Conservation (phyloP, 2,888 invertebrate genomes). For the Notodonta dromedarius region DNA sequence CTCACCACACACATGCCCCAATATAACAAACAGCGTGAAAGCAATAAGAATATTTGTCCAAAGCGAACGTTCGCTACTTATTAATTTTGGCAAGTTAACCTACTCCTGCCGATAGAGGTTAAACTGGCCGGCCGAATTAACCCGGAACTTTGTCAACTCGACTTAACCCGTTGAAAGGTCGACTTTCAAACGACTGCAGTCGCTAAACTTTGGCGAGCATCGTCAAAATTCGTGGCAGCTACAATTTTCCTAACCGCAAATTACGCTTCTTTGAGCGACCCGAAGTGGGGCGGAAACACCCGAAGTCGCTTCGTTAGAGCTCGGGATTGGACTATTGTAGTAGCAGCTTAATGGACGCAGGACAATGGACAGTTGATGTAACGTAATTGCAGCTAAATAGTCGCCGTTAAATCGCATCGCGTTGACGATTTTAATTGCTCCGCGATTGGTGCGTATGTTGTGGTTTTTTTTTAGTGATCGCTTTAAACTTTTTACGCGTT, state of each 20-base stretch:
- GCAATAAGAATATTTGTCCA: conserved; percentile 3
- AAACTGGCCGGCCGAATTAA: conserved; percentile 55
- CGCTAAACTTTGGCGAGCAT: conserved; percentile 55
- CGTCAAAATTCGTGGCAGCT: conserved; percentile 66
- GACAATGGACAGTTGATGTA: conserved; percentile 78
- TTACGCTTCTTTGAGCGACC: conserved; percentile 76
- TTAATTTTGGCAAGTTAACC: conserved; percentile 39
- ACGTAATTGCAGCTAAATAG: conserved; percentile 79
- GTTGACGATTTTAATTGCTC: conserved; percentile 65
- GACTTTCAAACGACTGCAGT: conserved; percentile 67
- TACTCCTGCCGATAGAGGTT: conserved; percentile 50
- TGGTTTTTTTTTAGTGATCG: conserved; percentile 57
- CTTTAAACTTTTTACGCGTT: conserved; percentile 67
- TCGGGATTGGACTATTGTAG: conserved; percentile 77
- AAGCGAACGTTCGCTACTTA: conserved; percentile 10
- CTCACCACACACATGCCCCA: background rate
- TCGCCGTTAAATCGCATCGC: conserved; percentile 60
- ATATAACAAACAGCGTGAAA: background rate
- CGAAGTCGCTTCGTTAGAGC: conserved; percentile 81
- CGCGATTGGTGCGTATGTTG: conserved; percentile 41
- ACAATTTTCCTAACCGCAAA: conserved; percentile 78
- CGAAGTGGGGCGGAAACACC: conserved; percentile 72
- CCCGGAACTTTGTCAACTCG: conserved; percentile 58
- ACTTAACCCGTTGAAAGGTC: conserved; percentile 60
- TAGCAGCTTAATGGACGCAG: conserved; percentile 68